phyloP scores from a whole-genome alignment of 2,113 vertebrate species.

The Phalacrocorax pelagicus region DNA sequence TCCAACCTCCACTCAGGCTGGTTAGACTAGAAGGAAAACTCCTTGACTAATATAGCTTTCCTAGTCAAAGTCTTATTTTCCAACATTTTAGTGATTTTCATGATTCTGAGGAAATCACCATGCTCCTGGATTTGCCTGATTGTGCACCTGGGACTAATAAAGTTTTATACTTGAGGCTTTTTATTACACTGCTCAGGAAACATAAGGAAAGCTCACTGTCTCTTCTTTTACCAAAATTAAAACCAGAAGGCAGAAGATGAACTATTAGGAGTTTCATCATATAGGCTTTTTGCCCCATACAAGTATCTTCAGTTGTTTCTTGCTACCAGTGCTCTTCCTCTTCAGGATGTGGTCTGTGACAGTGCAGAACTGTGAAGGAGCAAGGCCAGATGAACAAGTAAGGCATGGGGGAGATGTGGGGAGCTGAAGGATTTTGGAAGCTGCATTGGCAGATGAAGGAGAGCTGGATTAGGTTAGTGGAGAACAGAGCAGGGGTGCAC shows the following conservation, averaged over 20 bases:
- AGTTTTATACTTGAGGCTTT: background rate
- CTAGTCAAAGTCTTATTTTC: background rate
- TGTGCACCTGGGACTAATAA: background rate
- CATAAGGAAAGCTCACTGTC: background rate
- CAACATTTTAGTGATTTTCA: background rate
- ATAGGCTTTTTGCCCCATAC: rapidly evolving
- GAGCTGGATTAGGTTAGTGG: background rate
- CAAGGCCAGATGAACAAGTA: background rate
- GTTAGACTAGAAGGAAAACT: background rate
- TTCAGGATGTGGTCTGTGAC: background rate
- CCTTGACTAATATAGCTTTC: background rate
- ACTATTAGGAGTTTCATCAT: background rate
- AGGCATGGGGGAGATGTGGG: background rate
- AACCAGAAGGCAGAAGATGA: background rate
- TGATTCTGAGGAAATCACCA: background rate
- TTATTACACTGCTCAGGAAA: background rate
- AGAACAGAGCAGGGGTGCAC: background rate
- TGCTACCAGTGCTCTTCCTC: background rate
- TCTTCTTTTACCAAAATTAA: background rate
- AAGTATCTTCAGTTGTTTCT: background rate
- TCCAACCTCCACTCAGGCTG: background rate
- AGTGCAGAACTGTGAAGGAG: background rate
- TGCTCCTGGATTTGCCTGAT: background rate
- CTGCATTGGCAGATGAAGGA: background rate
- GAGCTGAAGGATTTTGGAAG: background rate